Percentiles rank a stretch among this genome's conserved stretches.
Conservation (phyloP, 1,140 invertebrate species). For the Maconellicoccus hirsutus region DNA sequence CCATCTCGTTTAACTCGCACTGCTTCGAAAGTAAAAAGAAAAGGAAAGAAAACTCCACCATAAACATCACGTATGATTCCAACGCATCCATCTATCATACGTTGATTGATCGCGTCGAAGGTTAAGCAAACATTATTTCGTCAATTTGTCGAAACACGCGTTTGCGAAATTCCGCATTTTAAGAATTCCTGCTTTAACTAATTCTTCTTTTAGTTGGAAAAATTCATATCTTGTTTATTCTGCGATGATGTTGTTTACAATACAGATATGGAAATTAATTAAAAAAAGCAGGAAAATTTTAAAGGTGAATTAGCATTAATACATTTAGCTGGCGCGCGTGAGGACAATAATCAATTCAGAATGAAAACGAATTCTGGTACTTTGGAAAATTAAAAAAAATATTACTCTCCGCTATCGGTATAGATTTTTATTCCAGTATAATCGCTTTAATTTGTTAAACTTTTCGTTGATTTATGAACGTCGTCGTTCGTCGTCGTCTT, state of each 20-base stretch:
- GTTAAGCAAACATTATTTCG: not conserved
- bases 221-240: not conserved
- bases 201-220: not conserved
- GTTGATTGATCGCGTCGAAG: not conserved
- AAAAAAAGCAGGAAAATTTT: not conserved
- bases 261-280: not conserved
- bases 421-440: no score
- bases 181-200: not conserved
- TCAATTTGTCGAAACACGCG: not conserved
- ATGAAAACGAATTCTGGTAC: not conserved
- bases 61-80: no score
- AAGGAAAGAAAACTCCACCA: no score
- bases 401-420: no score
- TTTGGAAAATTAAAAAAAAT: no score
- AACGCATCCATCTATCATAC: not conserved
- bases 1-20: no score
- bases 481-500: no score
- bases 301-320: not conserved
- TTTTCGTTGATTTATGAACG: no score
- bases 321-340: not conserved
- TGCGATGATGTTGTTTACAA: constrained; percentile 2
- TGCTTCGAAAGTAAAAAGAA: no score
- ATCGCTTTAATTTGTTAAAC: no score
- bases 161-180: not conserved
- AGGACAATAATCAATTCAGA: not conserved